Base-by-base conservation (phyloP, 2,113 vertebrate species). In the Bos javanicus region DNA sequence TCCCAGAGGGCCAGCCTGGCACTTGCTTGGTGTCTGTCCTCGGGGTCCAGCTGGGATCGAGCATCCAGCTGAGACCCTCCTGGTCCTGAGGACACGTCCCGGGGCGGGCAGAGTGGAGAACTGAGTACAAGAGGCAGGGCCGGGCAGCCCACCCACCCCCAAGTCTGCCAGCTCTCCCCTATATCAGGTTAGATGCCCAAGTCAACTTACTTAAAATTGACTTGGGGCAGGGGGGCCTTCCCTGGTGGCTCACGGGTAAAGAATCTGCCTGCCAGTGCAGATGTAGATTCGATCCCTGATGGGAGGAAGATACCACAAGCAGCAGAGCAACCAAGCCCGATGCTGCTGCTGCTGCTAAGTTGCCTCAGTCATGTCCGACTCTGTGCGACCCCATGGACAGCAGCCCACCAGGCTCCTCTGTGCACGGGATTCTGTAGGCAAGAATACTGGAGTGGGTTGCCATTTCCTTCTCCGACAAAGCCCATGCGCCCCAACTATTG, bases 141-240 rank as follows among this genome's bases (percentile, higher is more conserved):
- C 7, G 1, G 76, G 21, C 3, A 4, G 11, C 7, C 4, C 46
- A 1, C 11, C 48, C n/a, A 33, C 0, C 15, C 39, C 33, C 12
- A n/a, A 28, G 26, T 0, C 0, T 2, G 36, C 6, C 39, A 6
- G 7, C 3, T 57, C 56, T 57, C 67, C 36, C 4, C 59, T 21
- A 25, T 23, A 28, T 48, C 33, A n/a, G 48, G 36, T 80, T 8
- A 81, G 82, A 81, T 7, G 39, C 43, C 9, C 59, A 93, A 86
- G 87, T 23, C 62, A 26, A 74, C 54, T 33, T 33, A 62, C 50
- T 91, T 48, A 21, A 81, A 81, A n/a, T 7, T 52, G 78, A 33
- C 78, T 81, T 26, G 71, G 28, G 33, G 23, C 0, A 2, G 16
- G 62, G 7, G 1, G 19, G 16, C 17, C n/a, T 16, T 50, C 26